Percentiles rank a stretch among this genome's conserved stretches.
phyloP scores from a whole-genome alignment of 2,113 vertebrate genomes.

The Polypterus bichir region DNA sequence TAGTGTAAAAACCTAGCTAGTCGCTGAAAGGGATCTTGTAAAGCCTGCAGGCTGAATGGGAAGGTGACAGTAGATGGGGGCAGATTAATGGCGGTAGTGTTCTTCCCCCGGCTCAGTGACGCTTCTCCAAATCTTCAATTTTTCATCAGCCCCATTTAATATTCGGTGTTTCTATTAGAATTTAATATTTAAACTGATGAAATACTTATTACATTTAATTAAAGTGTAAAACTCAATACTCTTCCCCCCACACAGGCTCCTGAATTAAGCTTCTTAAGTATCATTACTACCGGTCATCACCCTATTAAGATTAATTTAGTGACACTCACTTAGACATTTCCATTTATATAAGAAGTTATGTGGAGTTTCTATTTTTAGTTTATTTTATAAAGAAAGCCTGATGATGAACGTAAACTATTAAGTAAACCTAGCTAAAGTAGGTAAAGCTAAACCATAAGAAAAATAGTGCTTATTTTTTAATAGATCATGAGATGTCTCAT shows the following conservation, averaged over 20 bases:
- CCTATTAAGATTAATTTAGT: slow-evolving; percentile 29
- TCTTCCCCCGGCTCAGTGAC: slow-evolving; percentile 29
- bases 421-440: no score
- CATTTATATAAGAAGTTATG: background rate
- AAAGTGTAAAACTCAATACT: slow-evolving; percentile 22
- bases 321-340: slow-evolving; percentile 4
- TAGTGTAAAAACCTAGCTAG: slow-evolving; percentile 22
- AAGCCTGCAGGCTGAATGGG: slow-evolving; percentile 22
- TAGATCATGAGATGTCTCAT: no score
- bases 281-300: slow-evolving; percentile 15
- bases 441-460: no score
- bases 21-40: slow-evolving; percentile 23
- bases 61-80: slow-evolving; percentile 41
- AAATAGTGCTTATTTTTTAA: no score
- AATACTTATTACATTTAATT: slow-evolving; percentile 23
- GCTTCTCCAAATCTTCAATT: slow-evolving; percentile 29
- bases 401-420: no score
- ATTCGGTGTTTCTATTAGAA: slow-evolving; percentile 46
- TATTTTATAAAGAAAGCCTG: background rate
- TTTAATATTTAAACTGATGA: slow-evolving; percentile 39
- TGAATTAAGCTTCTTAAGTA: slow-evolving; percentile 29
- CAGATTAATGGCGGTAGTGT: slow-evolving; percentile 38
- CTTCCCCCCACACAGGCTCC: slow-evolving; percentile 12
- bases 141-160: slow-evolving; percentile 49
- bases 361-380: background rate